These are phyloP conservation scores for Ectemnius lituratus DNA, from an alignment of 2,888 invertebrate species.

Conservation along the genomic window DNA sequence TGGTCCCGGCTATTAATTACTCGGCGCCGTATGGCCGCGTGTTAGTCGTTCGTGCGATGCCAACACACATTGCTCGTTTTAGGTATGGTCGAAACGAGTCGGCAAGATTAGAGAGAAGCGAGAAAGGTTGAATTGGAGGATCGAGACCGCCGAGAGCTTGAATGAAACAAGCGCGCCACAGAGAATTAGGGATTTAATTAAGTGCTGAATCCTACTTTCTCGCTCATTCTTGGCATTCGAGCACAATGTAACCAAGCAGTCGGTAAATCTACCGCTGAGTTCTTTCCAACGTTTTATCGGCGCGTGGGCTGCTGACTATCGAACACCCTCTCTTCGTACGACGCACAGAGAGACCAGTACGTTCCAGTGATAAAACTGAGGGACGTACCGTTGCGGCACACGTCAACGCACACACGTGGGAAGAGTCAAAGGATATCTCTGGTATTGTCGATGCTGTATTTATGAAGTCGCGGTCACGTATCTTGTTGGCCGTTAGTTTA, in stretches of 20 bases:
- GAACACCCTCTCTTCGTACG: slow-evolving; percentile 2
- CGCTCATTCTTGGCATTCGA: neutral
- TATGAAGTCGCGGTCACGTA: slow-evolving; percentile 13
- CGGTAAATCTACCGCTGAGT: slow-evolving; percentile 29
- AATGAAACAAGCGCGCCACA: slow-evolving; percentile 9
- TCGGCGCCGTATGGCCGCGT: slow-evolving; percentile 10
- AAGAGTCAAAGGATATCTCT: slow-evolving; percentile 30
- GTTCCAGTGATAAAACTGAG: slow-evolving; percentile 50
- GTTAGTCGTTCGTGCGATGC: neutral
- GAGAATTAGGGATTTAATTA: slow-evolving; percentile 44
- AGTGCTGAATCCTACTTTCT: slow-evolving; percentile 21
- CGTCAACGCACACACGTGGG: slow-evolving; percentile 33
- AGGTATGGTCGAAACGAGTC: slow-evolving; percentile 13
- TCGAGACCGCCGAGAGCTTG: neutral
- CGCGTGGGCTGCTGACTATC: slow-evolving; percentile 40
- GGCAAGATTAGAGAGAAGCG: slow-evolving; percentile 14
- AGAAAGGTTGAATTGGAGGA: neutral
- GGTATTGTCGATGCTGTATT: slow-evolving; percentile 29
- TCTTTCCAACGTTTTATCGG: slow-evolving; percentile 35
- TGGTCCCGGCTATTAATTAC: slow-evolving; percentile 62
- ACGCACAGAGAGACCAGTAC: slow-evolving; percentile 15
- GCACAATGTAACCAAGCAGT: slow-evolving; percentile 36
- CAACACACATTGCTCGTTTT: slow-evolving; percentile 17
- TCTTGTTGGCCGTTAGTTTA: slow-evolving; percentile 3
- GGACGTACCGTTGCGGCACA: slow-evolving; percentile 47